A percentile compares a stretch with the other conserved stretches of the same genome.
These are phyloP conservation scores for Limenitis arthemis DNA, from an alignment of 2,888 invertebrate genomes.

Conservation along the genomic window DNA sequence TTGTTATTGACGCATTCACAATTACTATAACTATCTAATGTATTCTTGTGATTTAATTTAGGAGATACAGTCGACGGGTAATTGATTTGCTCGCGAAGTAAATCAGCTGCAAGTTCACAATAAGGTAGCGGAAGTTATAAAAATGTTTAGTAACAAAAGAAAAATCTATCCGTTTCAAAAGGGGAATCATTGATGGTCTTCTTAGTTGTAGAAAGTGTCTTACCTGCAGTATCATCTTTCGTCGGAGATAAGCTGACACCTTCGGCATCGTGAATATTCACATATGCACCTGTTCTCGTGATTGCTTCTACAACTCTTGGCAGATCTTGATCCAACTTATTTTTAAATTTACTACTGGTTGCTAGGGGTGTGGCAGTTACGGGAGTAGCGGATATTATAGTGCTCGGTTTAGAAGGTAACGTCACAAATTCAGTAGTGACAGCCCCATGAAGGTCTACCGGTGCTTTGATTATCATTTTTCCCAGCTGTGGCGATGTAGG, in stretches of 20 bases:
- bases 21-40: constrained; percentile 44
- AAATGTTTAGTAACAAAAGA: constrained; percentile 63
- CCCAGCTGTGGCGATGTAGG: constrained; percentile 77
- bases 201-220: constrained; percentile 42
- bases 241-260: constrained; percentile 72
- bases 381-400: constrained; percentile 74
- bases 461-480: constrained; percentile 75
- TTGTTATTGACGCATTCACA: constrained; percentile 46
- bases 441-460: constrained; percentile 54
- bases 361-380: constrained; percentile 40
- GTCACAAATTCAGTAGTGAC: constrained; percentile 71
- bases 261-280: constrained; percentile 78
- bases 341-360: constrained; percentile 34
- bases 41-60: constrained; percentile 53
- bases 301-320: constrained; percentile 62
- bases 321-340: constrained; percentile 48
- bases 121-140: constrained; percentile 61
- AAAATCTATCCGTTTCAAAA: constrained; percentile 37
- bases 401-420: constrained; percentile 72
- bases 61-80: constrained; percentile 78
- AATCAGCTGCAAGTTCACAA: constrained; percentile 72
- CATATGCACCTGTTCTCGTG: constrained; percentile 76
- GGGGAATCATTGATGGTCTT: constrained; percentile 35
- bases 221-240: constrained; percentile 80
- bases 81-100: constrained; percentile 78